Evolutionary conservation across 2,888 invertebrate genomes (phyloP), one percentile per base, ranked within the genome.

Genomic region (Lomographa bimaculata): DNA sequence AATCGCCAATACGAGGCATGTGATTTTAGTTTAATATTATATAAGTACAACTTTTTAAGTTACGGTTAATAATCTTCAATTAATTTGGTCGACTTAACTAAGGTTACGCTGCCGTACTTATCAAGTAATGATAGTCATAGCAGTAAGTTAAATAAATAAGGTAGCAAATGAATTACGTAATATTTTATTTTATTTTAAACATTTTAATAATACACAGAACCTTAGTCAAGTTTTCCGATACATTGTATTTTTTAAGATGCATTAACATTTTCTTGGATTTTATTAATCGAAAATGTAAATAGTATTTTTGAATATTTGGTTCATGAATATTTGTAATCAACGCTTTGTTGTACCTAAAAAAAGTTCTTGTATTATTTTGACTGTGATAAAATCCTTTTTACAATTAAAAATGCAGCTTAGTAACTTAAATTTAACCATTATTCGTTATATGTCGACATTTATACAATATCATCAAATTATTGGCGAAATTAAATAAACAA

Each of bases 11-110:
- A 43, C 7, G 36, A 43, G 60, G 67, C 66, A 71, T 86, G 83
- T 82, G 86, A 86, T 85, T 79, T 78, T 85, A 86, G 83, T 82
- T n/a, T 80, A 72, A 81, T 14, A n/a, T 77, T 80, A 71, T 75
- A 70, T 79, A 83, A 84, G 84, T 84, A 84, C 84, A 84, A 84
- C 65, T 70, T 78, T 73, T 78, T 79, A 70, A 57, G 62, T 64
- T 59, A 55, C 53, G 57, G 53, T 57, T 58, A 54, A 60, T 49
- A 57, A 59, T 64, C 59, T 53, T 54, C 51, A 45, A 56, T 63
- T 57, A 55, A 57, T 54, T 44, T 35, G 19, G 26, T 39, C 30
- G 4, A 30, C 19, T 35, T 39, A 18, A 29, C 16, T 25, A 26
- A 32, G 11, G 7, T 36, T 3, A 36, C 7, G 23, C 23, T 42